Conservation (phyloP, 2,797 vertebrate genomes). For the Mergus octosetaceus region DNA sequence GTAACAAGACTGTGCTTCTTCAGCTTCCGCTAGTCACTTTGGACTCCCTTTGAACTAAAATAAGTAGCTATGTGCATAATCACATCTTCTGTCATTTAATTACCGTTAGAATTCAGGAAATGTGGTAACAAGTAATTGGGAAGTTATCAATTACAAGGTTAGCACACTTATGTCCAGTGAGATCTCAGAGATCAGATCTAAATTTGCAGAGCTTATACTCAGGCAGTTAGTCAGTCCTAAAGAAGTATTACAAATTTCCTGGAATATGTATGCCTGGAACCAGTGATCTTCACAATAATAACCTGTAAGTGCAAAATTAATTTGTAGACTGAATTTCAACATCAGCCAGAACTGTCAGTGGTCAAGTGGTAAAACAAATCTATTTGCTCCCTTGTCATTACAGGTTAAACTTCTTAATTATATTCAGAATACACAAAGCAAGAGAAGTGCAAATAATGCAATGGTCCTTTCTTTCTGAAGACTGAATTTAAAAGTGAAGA, state of each 20-base stretch:
- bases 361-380: background rate
- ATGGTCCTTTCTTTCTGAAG: background rate
- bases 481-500: background rate
- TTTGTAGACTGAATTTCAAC: conserved; percentile 23
- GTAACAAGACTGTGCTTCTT: background rate
- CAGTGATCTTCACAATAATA: background rate
- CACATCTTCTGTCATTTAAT: background rate
- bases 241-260: background rate
- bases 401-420: background rate
- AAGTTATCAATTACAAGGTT: background rate
- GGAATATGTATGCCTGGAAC: background rate
- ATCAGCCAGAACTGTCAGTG: background rate
- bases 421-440: background rate
- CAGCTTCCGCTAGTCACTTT: background rate
- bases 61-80: background rate
- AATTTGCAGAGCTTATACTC: background rate
- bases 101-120: background rate
- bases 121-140: background rate
- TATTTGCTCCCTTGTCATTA: background rate
- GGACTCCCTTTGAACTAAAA: background rate
- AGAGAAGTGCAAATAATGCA: background rate
- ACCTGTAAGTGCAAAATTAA: conserved; percentile 1
- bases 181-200: background rate
- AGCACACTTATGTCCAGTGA: background rate
- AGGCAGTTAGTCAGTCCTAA: background rate